phyloP scores from a whole-genome alignment of 2,888 invertebrate species.

The Caprella mutica region DNA sequence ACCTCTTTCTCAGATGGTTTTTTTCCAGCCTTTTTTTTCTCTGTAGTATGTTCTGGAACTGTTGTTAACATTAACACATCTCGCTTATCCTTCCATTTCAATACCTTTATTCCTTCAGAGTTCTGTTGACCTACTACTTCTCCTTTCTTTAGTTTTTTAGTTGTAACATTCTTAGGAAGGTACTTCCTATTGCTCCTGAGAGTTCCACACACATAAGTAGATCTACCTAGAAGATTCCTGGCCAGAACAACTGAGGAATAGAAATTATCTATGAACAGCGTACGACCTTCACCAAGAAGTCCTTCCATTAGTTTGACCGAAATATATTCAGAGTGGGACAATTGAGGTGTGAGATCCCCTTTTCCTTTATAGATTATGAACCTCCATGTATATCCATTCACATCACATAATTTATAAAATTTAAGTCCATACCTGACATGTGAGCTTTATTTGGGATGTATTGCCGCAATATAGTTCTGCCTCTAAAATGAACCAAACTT shows the following conservation, averaged over 20 bases:
- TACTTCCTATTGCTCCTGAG: background rate
- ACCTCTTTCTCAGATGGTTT: conserved; percentile 10
- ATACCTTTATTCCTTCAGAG: conserved; percentile 3
- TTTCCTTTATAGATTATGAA: conserved; percentile 9
- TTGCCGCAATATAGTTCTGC: background rate
- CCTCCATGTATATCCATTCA: conserved; percentile 16
- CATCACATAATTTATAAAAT: background rate
- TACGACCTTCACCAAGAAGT: conserved; percentile 4
- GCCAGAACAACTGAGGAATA: conserved; percentile 13
- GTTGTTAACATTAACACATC: conserved; percentile 14
- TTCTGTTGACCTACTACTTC: conserved; percentile 9
- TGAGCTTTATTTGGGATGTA: background rate
- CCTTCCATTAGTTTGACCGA: background rate
- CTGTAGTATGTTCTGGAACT: conserved; percentile 13
- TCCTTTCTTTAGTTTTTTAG: conserved; percentile 15
- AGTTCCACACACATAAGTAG: conserved; percentile 19
- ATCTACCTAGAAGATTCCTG: conserved; percentile 4
- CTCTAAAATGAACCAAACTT: background rate
- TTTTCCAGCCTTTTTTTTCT: conserved; percentile 6
- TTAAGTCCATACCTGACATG: background rate
- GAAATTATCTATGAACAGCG: conserved; percentile 12
- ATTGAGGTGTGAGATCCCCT: background rate
- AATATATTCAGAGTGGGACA: conserved; percentile 7
- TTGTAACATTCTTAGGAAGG: conserved; percentile 7
- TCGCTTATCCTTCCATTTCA: conserved; percentile 16